phyloP scores from a whole-genome alignment of 2,888 invertebrate species.

The Labia minor region DNA sequence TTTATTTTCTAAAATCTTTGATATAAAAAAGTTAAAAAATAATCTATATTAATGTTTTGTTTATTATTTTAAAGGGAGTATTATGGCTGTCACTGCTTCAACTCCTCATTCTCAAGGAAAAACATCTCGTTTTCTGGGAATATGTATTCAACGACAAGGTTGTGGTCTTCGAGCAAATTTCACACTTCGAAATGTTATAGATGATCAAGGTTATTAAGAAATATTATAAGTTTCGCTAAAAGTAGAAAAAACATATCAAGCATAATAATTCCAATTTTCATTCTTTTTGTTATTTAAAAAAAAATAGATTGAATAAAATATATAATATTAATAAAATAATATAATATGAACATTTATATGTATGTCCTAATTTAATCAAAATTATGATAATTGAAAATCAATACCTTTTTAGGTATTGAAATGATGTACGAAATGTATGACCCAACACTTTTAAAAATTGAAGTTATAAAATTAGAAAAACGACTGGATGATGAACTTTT shows the following conservation, averaged over 20 bases:
- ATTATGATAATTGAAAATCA: background rate
- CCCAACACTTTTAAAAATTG: constrained; percentile 79
- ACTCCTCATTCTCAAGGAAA: constrained; percentile 79
- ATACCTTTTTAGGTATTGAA: constrained; percentile 42
- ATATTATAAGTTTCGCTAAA: background rate
- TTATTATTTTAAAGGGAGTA: constrained; percentile 54
- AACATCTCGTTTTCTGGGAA: constrained; percentile 77
- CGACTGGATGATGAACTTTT: constrained; percentile 77
- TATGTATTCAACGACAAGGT: constrained; percentile 78
- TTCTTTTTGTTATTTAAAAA: background rate
- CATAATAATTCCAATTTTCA: background rate
- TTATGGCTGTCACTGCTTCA: constrained; percentile 76
- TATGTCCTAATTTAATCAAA: constrained; percentile 21
- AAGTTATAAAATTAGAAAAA: constrained; percentile 85
- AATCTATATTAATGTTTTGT: background rate
- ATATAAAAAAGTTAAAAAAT: too few relatives aligned
- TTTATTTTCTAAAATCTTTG: too few relatives aligned
- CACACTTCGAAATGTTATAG: constrained; percentile 83
- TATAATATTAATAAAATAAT: background rate
- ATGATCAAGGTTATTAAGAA: constrained; percentile 55
- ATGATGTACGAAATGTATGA: constrained; percentile 82
- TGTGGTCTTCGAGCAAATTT: constrained; percentile 77
- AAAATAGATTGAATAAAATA: background rate
- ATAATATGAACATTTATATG: background rate
- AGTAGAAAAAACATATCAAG: too few relatives aligned